Base-by-base conservation (phyloP, 1,140 invertebrate genomes). In the Ceratosolen solmsi region DNA sequence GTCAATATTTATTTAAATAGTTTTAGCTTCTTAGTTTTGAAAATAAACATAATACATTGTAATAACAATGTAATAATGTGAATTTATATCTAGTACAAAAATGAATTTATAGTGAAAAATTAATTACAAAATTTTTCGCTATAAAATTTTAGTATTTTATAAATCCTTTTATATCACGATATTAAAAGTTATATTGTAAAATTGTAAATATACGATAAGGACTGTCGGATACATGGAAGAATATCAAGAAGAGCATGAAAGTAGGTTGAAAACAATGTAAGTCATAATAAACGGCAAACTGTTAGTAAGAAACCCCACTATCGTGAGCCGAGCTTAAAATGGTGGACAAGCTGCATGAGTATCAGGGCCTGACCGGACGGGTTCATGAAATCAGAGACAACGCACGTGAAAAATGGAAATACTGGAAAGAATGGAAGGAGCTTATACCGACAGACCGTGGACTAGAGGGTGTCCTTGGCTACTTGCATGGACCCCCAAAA, bases 281-380 rank as follows among this genome's bases (percentile, higher is more conserved):
- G 41, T 25, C 22, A 51, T 27, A n/a, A 11, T 3, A 3, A 51
- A 25, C 11, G 41, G 38, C 15, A 1, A 72, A 2, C 38, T 4
- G 5, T 5, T 63, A n/a, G 27, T 63, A 63, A 54, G 20, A 54
- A 54, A 15, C 51, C 20, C 2, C 2, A 54, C 51, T 1, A 3
- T 65, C 17, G 60, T 36, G 17, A 65, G 27, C 27, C 11, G 8
- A 17, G 30, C 8, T 15, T 20, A 70, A 72, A 13, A 93, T 91
- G 93, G 94, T 94, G 85, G 95, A 96, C 80, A 97, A 97, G 89
- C 90, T 97, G 75, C 93, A 96, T 85, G 94, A 96, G 82, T 97
- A 97, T 87, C 94, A 96, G 86, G 96, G 96, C 11, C 88, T 94
- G 38, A 87, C 93, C 0, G 96, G 96, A n/a, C 92, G 95, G 41